Evolutionary conservation across 2,888 invertebrate species (phyloP).

Genomic region (Palloptera scutellata): DNA sequence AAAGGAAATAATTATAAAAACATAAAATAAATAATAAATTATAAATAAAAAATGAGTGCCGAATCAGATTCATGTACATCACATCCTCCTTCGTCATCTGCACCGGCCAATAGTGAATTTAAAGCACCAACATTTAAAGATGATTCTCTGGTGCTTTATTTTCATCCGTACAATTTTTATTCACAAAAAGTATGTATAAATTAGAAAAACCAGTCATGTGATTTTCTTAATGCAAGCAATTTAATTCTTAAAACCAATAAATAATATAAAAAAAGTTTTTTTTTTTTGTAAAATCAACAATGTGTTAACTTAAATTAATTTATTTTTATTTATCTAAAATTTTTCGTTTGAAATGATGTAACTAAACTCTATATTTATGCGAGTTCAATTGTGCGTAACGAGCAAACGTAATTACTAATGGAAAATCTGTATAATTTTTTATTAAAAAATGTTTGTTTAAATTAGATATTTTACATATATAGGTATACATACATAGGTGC

Average conservation of each 20-base stretch:
- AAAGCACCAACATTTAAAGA: slow-evolving; percentile 54
- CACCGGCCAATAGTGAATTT: slow-evolving; percentile 46
- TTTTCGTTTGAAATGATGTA: neutral
- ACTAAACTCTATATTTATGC: neutral
- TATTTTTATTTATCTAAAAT: neutral
- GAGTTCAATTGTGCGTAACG: slow-evolving; percentile 25
- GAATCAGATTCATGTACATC: neutral
- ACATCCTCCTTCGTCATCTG: slow-evolving; percentile 4
- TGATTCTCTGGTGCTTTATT: slow-evolving; percentile 69
- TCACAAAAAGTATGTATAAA: slow-evolving; percentile 73
- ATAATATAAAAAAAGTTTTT: neutral
- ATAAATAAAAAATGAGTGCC: no score
- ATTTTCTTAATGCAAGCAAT: slow-evolving; percentile 26
- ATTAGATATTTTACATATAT: neutral
- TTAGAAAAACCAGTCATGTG: slow-evolving; percentile 38
- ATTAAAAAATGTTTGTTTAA: neutral
- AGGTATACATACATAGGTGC: neutral
- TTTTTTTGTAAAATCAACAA: neutral
- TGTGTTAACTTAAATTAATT: neutral
- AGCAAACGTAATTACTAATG: slow-evolving; percentile 11
- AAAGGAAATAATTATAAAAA: no score
- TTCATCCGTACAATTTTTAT: slow-evolving; percentile 77
- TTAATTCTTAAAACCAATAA: no score
- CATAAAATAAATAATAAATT: no score
- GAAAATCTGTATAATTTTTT: slow-evolving; percentile 1